These are phyloP conservation scores for Neotragus pygmaeus DNA, from an alignment of 2,113 vertebrate genomes.

Conservation along the genomic window DNA sequence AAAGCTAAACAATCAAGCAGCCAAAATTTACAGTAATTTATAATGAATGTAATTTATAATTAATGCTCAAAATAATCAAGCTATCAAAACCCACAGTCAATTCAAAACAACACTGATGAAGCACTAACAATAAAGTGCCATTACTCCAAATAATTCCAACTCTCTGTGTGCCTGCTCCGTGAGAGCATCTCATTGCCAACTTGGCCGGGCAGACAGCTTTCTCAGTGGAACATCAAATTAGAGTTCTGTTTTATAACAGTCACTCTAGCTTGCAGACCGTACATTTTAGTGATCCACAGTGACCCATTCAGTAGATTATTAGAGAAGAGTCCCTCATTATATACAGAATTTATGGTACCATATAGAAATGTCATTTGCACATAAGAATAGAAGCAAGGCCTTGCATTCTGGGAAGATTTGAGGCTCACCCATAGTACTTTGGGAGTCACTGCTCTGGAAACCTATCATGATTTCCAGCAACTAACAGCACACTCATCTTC, in stretches of 20 bases:
- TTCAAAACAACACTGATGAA: neutral
- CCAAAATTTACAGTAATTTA: neutral
- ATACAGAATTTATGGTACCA: neutral
- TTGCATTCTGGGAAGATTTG: neutral
- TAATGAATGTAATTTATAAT: slow-evolving; percentile 6
- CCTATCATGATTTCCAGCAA: neutral
- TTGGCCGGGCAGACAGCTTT: neutral
- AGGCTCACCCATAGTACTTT: neutral
- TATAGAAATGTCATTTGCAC: neutral
- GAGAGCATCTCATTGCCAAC: neutral
- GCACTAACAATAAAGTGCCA: neutral
- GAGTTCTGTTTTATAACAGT: neutral
- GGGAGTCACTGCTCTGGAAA: neutral
- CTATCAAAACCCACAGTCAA: neutral
- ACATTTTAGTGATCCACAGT: neutral
- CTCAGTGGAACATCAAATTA: neutral
- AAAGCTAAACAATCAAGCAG: slow-evolving; percentile 3
- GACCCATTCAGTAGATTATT: neutral
- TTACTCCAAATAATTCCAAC: neutral
- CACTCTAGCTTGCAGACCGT: neutral
- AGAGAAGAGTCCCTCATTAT: neutral
- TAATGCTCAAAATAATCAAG: slow-evolving; percentile 4
- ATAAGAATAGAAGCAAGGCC: neutral
- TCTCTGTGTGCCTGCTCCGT: fast-evolving
- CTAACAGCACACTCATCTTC: neutral